Conservation (phyloP, 2,797 vertebrate genomes). For the Notoglanidium macrostoma region DNA sequence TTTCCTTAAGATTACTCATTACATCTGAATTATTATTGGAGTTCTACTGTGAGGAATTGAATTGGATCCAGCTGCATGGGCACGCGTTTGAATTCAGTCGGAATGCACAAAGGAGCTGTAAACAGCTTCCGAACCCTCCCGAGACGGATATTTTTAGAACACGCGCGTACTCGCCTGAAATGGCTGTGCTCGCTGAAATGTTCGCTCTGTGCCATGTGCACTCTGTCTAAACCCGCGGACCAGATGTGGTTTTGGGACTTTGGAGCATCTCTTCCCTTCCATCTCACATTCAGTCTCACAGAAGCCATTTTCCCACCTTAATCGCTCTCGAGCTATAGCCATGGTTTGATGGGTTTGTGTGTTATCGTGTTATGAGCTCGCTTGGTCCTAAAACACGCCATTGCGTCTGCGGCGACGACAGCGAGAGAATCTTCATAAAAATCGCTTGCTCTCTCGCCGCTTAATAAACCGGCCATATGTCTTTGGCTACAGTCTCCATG, state of each 20-base stretch:
- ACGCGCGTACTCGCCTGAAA: conserved; percentile 38
- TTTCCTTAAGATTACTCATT: background rate
- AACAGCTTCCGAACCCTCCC: conserved; percentile 52
- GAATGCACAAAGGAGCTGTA: conserved; percentile 45
- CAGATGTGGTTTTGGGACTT: conserved; percentile 54
- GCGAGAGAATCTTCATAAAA: conserved; percentile 12
- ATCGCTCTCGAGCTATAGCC: background rate
- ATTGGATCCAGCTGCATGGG: background rate
- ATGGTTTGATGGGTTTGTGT: background rate
- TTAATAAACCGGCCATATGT: conserved; percentile 75
- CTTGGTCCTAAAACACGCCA: conserved; percentile 9
- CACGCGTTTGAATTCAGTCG: conserved; percentile 6
- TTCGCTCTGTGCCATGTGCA: conserved; percentile 41
- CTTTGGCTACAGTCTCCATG: conserved; percentile 34
- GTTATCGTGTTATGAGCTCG: too few species aligned
- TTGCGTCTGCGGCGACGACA: background rate
- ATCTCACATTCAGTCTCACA: conserved; percentile 16
- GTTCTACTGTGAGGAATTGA: background rate
- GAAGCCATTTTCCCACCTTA: background rate
- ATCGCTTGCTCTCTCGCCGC: conserved; percentile 2
- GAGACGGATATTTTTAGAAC: conserved; percentile 55
- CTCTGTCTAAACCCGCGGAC: conserved; percentile 35
- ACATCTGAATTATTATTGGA: background rate
- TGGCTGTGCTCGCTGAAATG: conserved; percentile 45
- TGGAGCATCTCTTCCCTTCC: conserved; percentile 33